These are phyloP conservation scores for Turritopsis rubra DNA, from an alignment of 30 jellyfish, hydroid and myxozoan species.

Conservation along the genomic window DNA sequence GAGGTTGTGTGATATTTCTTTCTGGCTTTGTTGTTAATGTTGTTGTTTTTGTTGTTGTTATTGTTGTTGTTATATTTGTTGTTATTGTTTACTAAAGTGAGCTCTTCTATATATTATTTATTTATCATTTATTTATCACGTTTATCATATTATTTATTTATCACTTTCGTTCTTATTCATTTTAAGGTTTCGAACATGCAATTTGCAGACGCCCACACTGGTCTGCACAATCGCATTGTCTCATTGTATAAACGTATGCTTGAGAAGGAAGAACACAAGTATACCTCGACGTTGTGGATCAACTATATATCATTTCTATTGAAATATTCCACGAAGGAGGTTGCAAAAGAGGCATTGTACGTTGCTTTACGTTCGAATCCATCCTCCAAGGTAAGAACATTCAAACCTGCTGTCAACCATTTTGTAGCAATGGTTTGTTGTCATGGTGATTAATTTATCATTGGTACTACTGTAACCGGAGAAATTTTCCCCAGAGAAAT, in stretches of 20 bases:
- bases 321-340: conserved; percentile 2
- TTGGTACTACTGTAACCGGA: no score
- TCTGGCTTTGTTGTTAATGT: no score
- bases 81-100: no score
- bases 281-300: conserved; percentile 22
- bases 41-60: no score
- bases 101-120: neutral
- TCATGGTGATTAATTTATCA: no score
- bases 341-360: conserved; percentile 31
- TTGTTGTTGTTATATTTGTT: no score
- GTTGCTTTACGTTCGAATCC: conserved; percentile 25
- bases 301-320: conserved; percentile 17
- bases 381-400: conserved; percentile 2
- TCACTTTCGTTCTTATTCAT: neutral
- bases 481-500: no score
- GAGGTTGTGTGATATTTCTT: no score
- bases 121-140: neutral
- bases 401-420: no score
- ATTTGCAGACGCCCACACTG: conserved; percentile 14
- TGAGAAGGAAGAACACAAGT: neutral
- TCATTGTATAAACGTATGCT: conserved; percentile 27
- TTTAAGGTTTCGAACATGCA: conserved; percentile 13
- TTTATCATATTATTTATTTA: neutral
- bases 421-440: no score
- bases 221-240: conserved; percentile 21